phyloP scores from a whole-genome alignment of 2,888 invertebrate genomes.

The Brenthis hecate region DNA sequence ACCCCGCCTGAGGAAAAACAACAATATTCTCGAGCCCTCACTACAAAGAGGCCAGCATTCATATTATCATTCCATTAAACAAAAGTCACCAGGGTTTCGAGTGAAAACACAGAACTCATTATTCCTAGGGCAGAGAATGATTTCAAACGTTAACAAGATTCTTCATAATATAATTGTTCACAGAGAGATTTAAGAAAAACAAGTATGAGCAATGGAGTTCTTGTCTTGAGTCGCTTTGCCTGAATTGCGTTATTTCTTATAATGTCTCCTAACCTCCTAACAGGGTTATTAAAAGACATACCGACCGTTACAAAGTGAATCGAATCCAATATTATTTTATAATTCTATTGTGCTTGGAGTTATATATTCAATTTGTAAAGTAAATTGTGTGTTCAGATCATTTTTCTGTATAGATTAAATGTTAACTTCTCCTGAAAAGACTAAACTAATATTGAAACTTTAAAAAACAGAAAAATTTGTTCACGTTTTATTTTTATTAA shows the following conservation, averaged over 20 bases:
- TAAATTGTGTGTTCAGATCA: constrained; percentile 27
- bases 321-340: constrained; percentile 54
- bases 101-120: constrained; percentile 81
- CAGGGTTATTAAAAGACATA: constrained; percentile 30
- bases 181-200: constrained; percentile 80
- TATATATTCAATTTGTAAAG: constrained; percentile 39
- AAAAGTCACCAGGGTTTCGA: constrained; percentile 81
- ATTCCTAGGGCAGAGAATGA: constrained; percentile 76
- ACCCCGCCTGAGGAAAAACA: constrained; percentile 74
- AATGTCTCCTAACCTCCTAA: constrained; percentile 37
- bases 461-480: too few species aligned
- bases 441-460: background rate
- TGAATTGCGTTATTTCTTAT: constrained; percentile 55
- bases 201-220: constrained; percentile 62
- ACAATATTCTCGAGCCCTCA: constrained; percentile 72
- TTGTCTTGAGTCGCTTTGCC: constrained; percentile 25
- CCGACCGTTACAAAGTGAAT: constrained; percentile 43
- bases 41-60: constrained; percentile 79
- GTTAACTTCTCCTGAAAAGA: background rate
- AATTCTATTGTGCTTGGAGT: constrained; percentile 46
- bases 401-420: background rate
- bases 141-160: constrained; percentile 82
- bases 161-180: constrained; percentile 77
- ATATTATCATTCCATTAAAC: constrained; percentile 83
- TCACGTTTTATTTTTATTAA: too few species aligned